phyloP scores from a whole-genome alignment of 2,888 invertebrate species.

The Penaeus monodon region DNA sequence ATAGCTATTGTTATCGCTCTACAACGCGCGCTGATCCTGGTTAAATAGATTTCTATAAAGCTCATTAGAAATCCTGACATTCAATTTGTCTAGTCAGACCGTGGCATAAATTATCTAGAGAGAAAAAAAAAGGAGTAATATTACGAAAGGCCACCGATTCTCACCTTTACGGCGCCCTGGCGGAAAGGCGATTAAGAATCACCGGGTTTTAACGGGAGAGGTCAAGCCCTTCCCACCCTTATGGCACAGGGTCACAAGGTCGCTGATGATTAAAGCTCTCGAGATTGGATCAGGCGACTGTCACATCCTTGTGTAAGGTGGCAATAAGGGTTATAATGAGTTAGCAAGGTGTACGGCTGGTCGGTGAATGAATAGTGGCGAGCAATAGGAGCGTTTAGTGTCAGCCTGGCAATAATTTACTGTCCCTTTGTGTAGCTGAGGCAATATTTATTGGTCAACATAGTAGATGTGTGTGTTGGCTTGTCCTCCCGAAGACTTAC shows the following conservation, averaged over 20 bases:
- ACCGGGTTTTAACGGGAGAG: background rate
- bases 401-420: constrained; percentile 32
- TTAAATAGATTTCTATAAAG: background rate
- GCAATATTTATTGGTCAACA: constrained; percentile 16
- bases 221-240: constrained; percentile 13
- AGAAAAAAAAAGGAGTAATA: background rate
- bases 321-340: constrained; percentile 11
- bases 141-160: no score
- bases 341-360: constrained; percentile 11
- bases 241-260: constrained; percentile 2
- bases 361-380: constrained; percentile 16
- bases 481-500: no score
- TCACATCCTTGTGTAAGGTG: constrained; percentile 2
- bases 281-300: no score
- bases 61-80: constrained; percentile 29
- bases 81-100: constrained; percentile 15
- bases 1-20: background rate
- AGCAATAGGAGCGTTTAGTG: constrained; percentile 25
- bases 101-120: constrained; percentile 10
- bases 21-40: background rate
- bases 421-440: constrained; percentile 27
- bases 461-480: constrained; percentile 11
- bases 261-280: background rate
- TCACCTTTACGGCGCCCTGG: background rate
- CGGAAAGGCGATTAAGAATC: constrained; percentile 14